These are phyloP conservation scores for Habropoda laboriosa DNA, from an alignment of 1,140 invertebrate species.

Conservation along the genomic window DNA sequence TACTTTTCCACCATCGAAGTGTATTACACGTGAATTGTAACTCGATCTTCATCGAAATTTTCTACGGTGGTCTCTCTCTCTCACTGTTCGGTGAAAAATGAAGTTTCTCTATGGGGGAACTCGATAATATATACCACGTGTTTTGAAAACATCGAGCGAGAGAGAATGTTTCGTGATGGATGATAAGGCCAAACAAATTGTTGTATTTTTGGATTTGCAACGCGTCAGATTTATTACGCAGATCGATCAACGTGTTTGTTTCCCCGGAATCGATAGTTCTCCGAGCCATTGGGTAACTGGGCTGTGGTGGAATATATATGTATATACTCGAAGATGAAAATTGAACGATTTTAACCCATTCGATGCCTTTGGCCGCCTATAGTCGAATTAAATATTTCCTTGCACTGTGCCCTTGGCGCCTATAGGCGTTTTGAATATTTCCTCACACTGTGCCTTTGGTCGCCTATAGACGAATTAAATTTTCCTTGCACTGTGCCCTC, in stretches of 20 bases:
- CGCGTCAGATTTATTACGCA: neutral
- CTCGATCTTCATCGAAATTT: too few species aligned
- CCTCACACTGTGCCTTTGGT: too few species aligned
- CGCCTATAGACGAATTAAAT: too few species aligned
- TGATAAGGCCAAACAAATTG: slow-evolving; percentile 6
- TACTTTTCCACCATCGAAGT: neutral
- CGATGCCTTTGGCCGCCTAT: too few species aligned
- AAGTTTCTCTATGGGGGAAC: neutral
- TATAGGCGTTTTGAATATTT: too few species aligned
- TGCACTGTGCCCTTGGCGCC: too few species aligned
- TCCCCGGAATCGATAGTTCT: neutral
- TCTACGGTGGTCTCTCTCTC: too few species aligned
- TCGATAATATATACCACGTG: neutral
- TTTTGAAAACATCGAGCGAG: neutral
- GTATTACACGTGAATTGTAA: neutral
- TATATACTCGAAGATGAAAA: too few species aligned
- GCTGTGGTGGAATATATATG: neutral
- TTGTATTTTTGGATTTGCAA: slow-evolving; percentile 16
- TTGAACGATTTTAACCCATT: too few species aligned
- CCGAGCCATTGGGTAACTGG: neutral
- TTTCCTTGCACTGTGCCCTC: too few species aligned
- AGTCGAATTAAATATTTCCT: too few species aligned
- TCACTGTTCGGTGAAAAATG: neutral
- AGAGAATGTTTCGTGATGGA: neutral
- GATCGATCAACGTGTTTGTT: neutral